Conservation (phyloP, 2,797 vertebrate species). For the Otus scops region DNA sequence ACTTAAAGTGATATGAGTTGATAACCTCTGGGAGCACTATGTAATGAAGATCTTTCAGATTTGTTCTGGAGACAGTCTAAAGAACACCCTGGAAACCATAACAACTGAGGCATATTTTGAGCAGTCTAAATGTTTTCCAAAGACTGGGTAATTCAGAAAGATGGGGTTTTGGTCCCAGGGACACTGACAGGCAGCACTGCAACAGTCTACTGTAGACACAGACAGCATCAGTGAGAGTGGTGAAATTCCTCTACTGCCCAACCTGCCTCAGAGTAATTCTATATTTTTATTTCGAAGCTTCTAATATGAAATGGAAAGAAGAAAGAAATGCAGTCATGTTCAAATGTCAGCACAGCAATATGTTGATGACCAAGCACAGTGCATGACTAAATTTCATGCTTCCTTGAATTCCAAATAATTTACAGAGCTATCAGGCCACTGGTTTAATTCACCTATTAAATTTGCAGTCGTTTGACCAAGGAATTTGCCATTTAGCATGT, state of each 20-base stretch:
- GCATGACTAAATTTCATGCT: slow-evolving; percentile 44
- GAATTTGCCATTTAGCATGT: not conserved
- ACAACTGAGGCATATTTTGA: not conserved
- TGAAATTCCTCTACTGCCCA: not conserved
- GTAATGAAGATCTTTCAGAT: not conserved
- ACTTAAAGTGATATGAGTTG: accelerated
- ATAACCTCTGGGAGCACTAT: not conserved
- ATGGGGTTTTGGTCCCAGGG: not conserved
- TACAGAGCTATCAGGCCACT: not conserved
- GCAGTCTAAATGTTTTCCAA: not conserved
- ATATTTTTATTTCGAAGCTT: not conserved
- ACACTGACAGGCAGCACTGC: not conserved
- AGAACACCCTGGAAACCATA: not conserved
- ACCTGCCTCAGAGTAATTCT: not conserved
- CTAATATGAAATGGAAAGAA: not conserved
- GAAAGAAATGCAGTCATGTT: not conserved
- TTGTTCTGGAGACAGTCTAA: not conserved
- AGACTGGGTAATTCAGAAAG: not conserved
- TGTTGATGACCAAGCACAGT: not conserved
- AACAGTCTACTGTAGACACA: not conserved
- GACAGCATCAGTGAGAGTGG: accelerated
- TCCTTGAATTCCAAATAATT: slow-evolving; percentile 25
- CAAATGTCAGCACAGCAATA: slow-evolving; percentile 16
- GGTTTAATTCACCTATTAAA: slow-evolving; percentile 15
- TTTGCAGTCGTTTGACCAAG: not conserved